Evolutionary conservation across 2,888 invertebrate species (phyloP), one percentile per base, ranked within the genome.

Genomic region (Diarsia dahlii): DNA sequence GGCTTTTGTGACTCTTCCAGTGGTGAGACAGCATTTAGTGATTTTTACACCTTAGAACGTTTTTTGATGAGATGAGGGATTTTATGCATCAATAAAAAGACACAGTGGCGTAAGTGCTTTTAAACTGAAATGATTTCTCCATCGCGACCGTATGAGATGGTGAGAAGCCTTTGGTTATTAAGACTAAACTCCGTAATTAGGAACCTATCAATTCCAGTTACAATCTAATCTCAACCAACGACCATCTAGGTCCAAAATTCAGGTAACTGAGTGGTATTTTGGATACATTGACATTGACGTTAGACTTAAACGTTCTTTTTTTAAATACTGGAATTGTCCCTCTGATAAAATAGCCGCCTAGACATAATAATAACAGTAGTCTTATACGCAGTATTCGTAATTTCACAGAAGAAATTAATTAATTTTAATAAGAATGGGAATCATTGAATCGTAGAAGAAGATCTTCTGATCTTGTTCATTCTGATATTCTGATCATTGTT

Each of bases 31-130:
- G 45, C 45, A 56, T 75, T 75, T 66, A 68, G 9, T 56, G 58
- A 62, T 67, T 70, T 67, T 67, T 48, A 77, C 56, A 64, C 45
- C 79, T 65, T n/a, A 8, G 18, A 13, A 58, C 56, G 20, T 64
- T 23, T 46, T 71, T 73, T 78, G 52, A 2, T 12, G 45, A 9
- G 20, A 56, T 45, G 45, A 20, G n/a, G 6, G n/a, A 15, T 50
- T 78, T 78, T 65, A 71, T 71, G 20, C 18, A 52, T 9, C 23
- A 23, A 52, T 71, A 64, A 78, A 28, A 78, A 12, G 15, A 45
- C 28, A 64, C 56, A 45, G 45, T 64, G 8, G 64, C 34, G 34
- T 76, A 34, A 64, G 15, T 15, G 34, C 34, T 71, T 71, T 56
- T 63, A 34, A 45, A 39, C n/a, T 58, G 48, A 63, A 46, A 34